Evolutionary conservation across 1,140 invertebrate genomes (phyloP).

Genomic region (Drosophila kepulauana): DNA sequence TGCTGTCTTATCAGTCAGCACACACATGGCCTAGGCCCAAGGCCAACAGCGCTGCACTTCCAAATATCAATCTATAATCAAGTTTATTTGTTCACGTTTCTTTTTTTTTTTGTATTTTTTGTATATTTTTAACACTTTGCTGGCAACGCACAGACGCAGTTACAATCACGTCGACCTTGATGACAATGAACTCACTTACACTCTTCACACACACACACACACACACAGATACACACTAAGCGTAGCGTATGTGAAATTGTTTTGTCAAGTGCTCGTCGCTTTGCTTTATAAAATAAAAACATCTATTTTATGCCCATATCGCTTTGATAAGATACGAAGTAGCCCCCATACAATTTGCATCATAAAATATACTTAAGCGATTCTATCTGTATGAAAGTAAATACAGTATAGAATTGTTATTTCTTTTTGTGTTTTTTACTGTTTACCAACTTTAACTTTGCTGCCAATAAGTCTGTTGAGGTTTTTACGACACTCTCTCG

Average conservation of each 20-base stretch:
- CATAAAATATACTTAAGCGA: conserved; percentile 51
- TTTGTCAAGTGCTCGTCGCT: conserved; percentile 41
- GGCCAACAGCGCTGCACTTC: conserved; percentile 25
- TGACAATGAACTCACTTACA: conserved; percentile 70
- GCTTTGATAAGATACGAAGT: conserved; percentile 58
- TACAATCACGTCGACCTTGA: conserved; percentile 61
- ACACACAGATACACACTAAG: neutral
- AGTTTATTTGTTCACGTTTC: neutral
- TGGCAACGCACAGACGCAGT: conserved; percentile 2
- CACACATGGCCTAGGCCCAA: conserved; percentile 20
- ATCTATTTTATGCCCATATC: conserved; percentile 60
- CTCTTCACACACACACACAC: neutral
- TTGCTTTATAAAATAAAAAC: conserved; percentile 51
- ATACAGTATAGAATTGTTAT: conserved; percentile 16
- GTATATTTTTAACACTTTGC: conserved; percentile 19
- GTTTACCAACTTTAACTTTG: conserved; percentile 43
- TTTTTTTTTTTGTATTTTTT: neutral
- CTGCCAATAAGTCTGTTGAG: conserved; percentile 51
- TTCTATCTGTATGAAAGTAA: conserved; percentile 15
- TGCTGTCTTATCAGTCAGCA: conserved; percentile 41
- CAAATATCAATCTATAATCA: conserved; percentile 47
- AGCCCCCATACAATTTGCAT: conserved; percentile 59
- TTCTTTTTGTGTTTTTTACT: conserved; percentile 18
- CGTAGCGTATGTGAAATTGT: conserved; percentile 40
- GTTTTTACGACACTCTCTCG: conserved; percentile 16